Base-by-base conservation (phyloP, 2,113 vertebrate species). In the Nothocercus nigrocapillus region DNA sequence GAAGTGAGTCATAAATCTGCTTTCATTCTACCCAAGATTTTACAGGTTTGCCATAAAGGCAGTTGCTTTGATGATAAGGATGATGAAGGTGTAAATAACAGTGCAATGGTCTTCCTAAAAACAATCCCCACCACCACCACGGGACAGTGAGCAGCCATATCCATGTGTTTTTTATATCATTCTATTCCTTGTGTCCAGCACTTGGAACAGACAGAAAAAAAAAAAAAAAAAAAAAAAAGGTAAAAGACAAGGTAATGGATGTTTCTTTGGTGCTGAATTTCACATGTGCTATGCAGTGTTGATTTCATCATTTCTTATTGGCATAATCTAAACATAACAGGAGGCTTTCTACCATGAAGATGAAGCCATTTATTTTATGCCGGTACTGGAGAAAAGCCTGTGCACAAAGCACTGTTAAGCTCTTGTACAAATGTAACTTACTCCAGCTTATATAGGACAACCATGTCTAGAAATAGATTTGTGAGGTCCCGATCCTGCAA, bases 91-190 rank as follows among this genome's bases (percentile, higher is more conserved):
- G 18, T 76, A 63, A 78, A 40, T 62, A 68, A 40, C 56, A 58
- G 17, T 53, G 95, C 20, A 13, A 25, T 28, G 40, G 44, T 77
- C 58, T 63, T 84, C 44, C 27, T 22, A 21, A 70, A 83, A 76
- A 54, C 22, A 7, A 3, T 75, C 40, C 9, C 51, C 28, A 11
- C 49, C 49, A 22, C 45, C 45, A 18, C 44, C 22, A 5, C 2
- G 2, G 54, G 34, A 59, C 36, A 38, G 7, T 0, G 0, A 63
- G 7, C 64, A 24, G 32, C 13, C 51, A 28, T 73, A 38, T 34
- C n/a, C 67, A 42, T 34, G 11, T 49, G 12, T 36, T 8, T 25
- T 86, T 56, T 49, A 45, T 11, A 67, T 42, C 53, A 34, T 44
- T 7, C 13, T 64, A 10, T 38, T 42, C 34, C 34, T 73, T 24